These are phyloP conservation scores for Belgica antarctica DNA, from an alignment of 2,888 invertebrate species.

Conservation along the genomic window DNA sequence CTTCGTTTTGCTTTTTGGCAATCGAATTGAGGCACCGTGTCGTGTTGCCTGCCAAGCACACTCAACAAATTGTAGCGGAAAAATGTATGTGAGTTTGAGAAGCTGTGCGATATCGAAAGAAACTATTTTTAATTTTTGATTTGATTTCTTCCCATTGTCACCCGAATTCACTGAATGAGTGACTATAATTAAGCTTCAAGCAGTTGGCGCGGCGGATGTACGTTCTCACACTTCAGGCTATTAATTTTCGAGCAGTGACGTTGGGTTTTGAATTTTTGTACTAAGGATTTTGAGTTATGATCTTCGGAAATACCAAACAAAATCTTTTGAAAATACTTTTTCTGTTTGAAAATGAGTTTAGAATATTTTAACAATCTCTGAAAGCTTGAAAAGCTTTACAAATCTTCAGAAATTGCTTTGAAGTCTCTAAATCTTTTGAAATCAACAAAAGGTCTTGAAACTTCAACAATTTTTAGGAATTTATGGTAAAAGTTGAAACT, in stretches of 20 bases:
- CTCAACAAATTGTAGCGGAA: background rate
- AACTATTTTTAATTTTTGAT: slow-evolving; percentile 10
- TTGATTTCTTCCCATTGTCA: slow-evolving; percentile 10
- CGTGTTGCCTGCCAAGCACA: slow-evolving; percentile 3
- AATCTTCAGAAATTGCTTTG: no score
- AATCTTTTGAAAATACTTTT: no score
- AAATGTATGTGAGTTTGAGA: background rate
- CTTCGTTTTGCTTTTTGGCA: slow-evolving; percentile 23
- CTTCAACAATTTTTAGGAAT: no score
- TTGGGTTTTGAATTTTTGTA: no score
- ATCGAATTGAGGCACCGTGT: slow-evolving; percentile 20
- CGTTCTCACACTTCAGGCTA: slow-evolving; percentile 18
- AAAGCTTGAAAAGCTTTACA: no score
- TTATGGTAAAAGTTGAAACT: no score
- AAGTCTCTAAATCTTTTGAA: no score
- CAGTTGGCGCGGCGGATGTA: background rate
- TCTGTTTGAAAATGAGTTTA: no score
- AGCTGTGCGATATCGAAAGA: background rate
- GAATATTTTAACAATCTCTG: no score
- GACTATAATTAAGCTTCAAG: background rate
- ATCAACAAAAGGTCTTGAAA: no score
- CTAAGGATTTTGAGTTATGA: no score
- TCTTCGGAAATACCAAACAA: no score
- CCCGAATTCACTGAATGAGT: background rate
- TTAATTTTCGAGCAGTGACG: background rate